phyloP scores from a whole-genome alignment of 1,140 invertebrate genomes.

The Sycophila sp. region DNA sequence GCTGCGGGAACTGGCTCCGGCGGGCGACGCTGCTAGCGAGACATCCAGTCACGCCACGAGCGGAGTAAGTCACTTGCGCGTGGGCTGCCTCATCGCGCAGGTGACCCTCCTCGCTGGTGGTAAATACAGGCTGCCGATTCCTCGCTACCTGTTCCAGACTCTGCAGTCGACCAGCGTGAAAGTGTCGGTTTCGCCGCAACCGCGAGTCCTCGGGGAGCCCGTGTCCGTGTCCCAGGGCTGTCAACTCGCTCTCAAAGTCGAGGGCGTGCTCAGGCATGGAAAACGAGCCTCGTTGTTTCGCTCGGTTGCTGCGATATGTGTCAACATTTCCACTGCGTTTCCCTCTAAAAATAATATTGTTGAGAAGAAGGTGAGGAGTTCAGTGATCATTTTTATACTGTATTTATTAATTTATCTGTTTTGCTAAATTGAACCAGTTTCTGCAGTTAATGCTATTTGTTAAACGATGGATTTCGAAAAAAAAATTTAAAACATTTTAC shows the following conservation, averaged over 20 bases:
- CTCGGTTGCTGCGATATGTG: constrained; percentile 75
- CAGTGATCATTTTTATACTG: background rate
- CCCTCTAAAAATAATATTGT: constrained; percentile 65
- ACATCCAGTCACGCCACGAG: constrained; percentile 50
- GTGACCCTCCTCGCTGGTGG: constrained; percentile 74
- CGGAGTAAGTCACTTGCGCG: constrained; percentile 61
- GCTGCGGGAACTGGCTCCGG: constrained; percentile 65
- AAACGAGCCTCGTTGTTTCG: constrained; percentile 74
- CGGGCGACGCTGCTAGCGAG: constrained; percentile 56
- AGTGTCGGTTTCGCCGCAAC: constrained; percentile 86
- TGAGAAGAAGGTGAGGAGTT: constrained; percentile 61
- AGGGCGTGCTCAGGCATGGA: constrained; percentile 85
- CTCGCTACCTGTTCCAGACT: constrained; percentile 89
- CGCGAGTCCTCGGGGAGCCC: constrained; percentile 78
- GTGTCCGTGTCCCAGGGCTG: constrained; percentile 80
- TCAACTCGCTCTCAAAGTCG: constrained; percentile 85
- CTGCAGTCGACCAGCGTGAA: constrained; percentile 84
- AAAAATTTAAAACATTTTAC: no score
- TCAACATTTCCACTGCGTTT: constrained; percentile 75
- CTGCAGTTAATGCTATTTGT: no score
- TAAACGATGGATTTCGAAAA: no score
- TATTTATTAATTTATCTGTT: background rate
- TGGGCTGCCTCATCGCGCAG: constrained; percentile 55
- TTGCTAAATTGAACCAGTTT: no score
- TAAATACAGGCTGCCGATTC: constrained; percentile 73